A percentile compares a stretch with the other conserved stretches of the same genome.
phyloP scores from a whole-genome alignment of 2,797 vertebrate genomes.

The Allobates femoralis region DNA sequence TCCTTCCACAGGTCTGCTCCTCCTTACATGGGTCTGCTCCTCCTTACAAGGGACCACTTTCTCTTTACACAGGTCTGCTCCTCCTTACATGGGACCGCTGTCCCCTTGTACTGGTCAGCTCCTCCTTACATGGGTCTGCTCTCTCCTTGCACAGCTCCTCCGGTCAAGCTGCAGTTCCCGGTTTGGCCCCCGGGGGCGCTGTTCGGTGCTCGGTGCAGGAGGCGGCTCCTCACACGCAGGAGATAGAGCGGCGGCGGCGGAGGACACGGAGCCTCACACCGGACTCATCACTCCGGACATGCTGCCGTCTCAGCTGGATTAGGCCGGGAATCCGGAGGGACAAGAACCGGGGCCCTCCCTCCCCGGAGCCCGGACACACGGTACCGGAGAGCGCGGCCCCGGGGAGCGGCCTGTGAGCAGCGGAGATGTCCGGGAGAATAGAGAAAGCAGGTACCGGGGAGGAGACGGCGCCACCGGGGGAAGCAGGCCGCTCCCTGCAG shows the following conservation, averaged over 20 bases:
- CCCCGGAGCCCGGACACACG: slow-evolving; percentile 57
- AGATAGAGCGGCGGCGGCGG: not conserved
- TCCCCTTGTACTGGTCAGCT: not conserved
- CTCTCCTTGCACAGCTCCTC: too few relatives aligned
- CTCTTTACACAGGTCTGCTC: not conserved
- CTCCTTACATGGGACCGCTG: not conserved
- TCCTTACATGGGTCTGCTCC: not conserved
- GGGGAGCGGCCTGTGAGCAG: slow-evolving; percentile 61
- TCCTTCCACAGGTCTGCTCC: not conserved
- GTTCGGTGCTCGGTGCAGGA: not conserved
- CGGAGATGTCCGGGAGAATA: slow-evolving; percentile 78
- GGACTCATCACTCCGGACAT: slow-evolving; percentile 27
- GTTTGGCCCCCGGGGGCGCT: not conserved
- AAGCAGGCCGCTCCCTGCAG: slow-evolving; percentile 21
- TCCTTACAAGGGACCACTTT: not conserved
- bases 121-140: not conserved
- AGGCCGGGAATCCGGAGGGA: slow-evolving; percentile 55
- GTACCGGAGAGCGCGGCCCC: slow-evolving; percentile 66
- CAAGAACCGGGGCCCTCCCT: slow-evolving; percentile 24
- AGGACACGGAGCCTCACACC: slow-evolving; percentile 1
- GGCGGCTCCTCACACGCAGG: slow-evolving; percentile 1
- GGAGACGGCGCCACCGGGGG: not conserved
- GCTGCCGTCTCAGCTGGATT: slow-evolving; percentile 50
- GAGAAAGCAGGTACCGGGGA: slow-evolving; percentile 78
- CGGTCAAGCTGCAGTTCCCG: not conserved